Conservation (phyloP, 92 coral and sea anemone species). For the Umimayanthus kanabou region DNA sequence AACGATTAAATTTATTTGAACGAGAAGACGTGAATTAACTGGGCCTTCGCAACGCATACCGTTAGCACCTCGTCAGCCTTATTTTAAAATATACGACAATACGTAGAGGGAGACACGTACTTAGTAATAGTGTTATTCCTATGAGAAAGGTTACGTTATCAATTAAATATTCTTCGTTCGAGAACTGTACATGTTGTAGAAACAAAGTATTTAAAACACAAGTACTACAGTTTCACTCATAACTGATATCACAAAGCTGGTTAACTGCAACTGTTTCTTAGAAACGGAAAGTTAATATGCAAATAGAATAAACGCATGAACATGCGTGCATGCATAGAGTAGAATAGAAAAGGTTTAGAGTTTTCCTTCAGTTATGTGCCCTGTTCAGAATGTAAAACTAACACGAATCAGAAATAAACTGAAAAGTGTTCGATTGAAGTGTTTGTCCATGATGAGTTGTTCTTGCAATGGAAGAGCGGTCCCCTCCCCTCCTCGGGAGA, state of each 20-base stretch:
- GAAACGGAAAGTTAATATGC: constrained; percentile 11
- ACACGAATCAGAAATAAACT: background rate
- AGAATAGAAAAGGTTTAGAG: background rate
- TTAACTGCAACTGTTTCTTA: background rate
- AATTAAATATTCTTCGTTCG: background rate
- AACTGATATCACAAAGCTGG: background rate
- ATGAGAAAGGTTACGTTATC: background rate
- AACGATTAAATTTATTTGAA: constrained; percentile 20
- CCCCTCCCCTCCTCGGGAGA: background rate
- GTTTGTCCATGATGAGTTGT: background rate
- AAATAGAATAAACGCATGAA: background rate
- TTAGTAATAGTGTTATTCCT: background rate
- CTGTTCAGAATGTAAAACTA: constrained; percentile 26
- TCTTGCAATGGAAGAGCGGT: background rate
- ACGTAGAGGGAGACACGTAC: background rate
- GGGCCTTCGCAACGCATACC: background rate
- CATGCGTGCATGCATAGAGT: too few species aligned
- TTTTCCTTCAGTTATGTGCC: background rate
- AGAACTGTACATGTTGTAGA: background rate
- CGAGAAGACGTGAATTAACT: background rate
- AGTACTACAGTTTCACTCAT: background rate
- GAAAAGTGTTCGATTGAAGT: constrained; percentile 8
- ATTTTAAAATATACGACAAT: too few species aligned
- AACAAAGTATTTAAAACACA: background rate
- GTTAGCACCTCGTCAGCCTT: background rate